Percentiles rank a stretch among this genome's conserved stretches.
These are phyloP conservation scores for Formica exsecta DNA, from an alignment of 1,140 invertebrate genomes.

Conservation along the genomic window DNA sequence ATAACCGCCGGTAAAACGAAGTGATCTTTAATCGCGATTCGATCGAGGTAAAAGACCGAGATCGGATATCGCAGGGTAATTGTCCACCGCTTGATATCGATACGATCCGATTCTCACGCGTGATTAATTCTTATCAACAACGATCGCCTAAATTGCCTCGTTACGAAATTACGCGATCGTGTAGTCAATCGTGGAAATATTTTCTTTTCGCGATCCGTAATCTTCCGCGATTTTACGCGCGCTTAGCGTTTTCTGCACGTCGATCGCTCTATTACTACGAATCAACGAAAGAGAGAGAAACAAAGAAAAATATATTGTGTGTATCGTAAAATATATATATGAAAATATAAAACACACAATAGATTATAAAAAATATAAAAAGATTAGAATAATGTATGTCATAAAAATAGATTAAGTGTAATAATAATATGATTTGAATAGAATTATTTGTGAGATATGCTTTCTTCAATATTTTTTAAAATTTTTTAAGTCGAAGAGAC, in stretches of 20 bases:
- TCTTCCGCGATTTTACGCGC: not conserved
- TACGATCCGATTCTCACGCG: not conserved
- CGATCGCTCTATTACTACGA: not conserved
- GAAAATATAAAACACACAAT: not conserved
- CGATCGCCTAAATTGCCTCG: not conserved
- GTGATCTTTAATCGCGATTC: constrained; percentile 14
- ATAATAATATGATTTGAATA: too few species aligned
- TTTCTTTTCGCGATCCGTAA: not conserved
- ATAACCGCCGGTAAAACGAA: not conserved
- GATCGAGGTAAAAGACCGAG: not conserved
- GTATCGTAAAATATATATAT: not conserved
- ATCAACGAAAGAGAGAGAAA: not conserved
- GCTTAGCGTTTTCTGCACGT: not conserved
- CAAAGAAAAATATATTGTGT: not conserved
- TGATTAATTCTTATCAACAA: constrained; percentile 42
- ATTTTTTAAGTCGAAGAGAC: not conserved
- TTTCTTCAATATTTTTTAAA: not conserved
- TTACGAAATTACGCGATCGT: constrained; percentile 19
- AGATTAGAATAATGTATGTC: too few species aligned
- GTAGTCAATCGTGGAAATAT: not conserved
- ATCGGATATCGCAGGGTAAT: not conserved
- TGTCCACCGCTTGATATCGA: not conserved
- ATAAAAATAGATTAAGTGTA: too few species aligned
- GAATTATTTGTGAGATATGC: not conserved
- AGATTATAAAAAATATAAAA: not conserved